Evolutionary conservation across 1,140 invertebrate species (phyloP).

Genomic region (Oedothorax gibbosus): DNA sequence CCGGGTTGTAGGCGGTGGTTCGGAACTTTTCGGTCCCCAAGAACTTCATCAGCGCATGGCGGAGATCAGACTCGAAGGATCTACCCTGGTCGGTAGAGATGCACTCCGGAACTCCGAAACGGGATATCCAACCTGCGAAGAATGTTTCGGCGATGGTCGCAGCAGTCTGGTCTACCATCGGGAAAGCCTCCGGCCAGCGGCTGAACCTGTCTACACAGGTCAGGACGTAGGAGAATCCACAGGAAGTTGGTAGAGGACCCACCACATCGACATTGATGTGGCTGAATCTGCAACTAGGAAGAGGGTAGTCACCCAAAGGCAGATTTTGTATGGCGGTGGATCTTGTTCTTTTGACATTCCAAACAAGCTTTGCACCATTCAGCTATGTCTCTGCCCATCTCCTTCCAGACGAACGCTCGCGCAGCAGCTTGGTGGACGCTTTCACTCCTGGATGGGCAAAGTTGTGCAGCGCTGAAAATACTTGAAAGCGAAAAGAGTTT

Average conservation of each 20-base stretch:
- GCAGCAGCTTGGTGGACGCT: neutral
- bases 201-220: slow-evolving; percentile 63
- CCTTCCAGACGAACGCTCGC: neutral
- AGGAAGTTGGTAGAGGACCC: slow-evolving; percentile 67
- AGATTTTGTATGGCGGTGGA: slow-evolving; percentile 23
- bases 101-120: slow-evolving; percentile 64
- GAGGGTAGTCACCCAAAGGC: slow-evolving; percentile 12
- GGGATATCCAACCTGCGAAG: slow-evolving; percentile 65
- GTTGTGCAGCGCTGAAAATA: neutral
- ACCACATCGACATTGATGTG: slow-evolving; percentile 72
- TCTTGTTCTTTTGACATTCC: slow-evolving; percentile 30
- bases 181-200: slow-evolving; percentile 69
- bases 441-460: neutral
- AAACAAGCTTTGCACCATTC: neutral
- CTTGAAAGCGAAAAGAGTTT: neutral
- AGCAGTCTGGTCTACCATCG: slow-evolving; percentile 67
- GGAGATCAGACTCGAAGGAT: slow-evolving; percentile 65
- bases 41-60: neutral
- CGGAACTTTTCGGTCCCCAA: neutral
- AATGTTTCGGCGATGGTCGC: slow-evolving; percentile 66
- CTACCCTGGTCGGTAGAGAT: slow-evolving; percentile 69
- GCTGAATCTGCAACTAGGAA: slow-evolving; percentile 63
- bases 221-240: slow-evolving; percentile 67
- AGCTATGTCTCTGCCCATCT: neutral
- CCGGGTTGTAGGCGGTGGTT: slow-evolving; percentile 63